Evolutionary conservation across 2,888 invertebrate species (phyloP).

Genomic region (Caenorhabditis japonica): DNA sequence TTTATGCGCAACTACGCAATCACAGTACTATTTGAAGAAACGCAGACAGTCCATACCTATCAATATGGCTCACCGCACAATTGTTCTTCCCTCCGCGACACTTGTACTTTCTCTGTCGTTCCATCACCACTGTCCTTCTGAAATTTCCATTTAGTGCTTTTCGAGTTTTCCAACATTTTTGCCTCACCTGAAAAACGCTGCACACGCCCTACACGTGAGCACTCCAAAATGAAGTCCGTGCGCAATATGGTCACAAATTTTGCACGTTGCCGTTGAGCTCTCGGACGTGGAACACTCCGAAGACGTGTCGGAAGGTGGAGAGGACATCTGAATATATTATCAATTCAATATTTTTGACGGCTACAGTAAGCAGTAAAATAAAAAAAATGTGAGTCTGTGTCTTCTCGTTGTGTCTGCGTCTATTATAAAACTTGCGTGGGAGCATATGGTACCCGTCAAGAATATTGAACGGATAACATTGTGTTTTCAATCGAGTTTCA

Average conservation of each 20-base stretch:
- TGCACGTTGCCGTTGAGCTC: constrained; percentile 15
- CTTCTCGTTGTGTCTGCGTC: too few species aligned
- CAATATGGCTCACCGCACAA: constrained; percentile 40
- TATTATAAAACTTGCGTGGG: too few species aligned
- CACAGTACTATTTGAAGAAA: too few species aligned
- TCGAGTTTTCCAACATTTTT: background rate
- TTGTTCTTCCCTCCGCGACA: constrained; percentile 44
- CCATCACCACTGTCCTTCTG: constrained; percentile 55
- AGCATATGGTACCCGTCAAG: too few species aligned
- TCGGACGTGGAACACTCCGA: constrained; percentile 34
- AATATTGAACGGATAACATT: too few species aligned
- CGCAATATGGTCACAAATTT: constrained; percentile 25
- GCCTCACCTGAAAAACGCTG: constrained; percentile 38
- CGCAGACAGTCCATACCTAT: background rate
- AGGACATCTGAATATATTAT: constrained; percentile 21
- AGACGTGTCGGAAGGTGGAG: constrained; percentile 24
- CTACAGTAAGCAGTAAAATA: background rate
- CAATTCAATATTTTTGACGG: too few species aligned
- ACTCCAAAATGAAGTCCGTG: constrained; percentile 45
- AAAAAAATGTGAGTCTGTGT: background rate
- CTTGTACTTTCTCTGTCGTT: constrained; percentile 38
- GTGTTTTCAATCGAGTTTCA: too few species aligned
- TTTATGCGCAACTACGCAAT: too few species aligned
- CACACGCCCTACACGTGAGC: constrained; percentile 38
- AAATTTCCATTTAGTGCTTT: background rate